A percentile compares a stretch with the other conserved stretches of the same genome.
phyloP scores from a whole-genome alignment of 2,797 vertebrate species.

The Myotis daubentonii region DNA sequence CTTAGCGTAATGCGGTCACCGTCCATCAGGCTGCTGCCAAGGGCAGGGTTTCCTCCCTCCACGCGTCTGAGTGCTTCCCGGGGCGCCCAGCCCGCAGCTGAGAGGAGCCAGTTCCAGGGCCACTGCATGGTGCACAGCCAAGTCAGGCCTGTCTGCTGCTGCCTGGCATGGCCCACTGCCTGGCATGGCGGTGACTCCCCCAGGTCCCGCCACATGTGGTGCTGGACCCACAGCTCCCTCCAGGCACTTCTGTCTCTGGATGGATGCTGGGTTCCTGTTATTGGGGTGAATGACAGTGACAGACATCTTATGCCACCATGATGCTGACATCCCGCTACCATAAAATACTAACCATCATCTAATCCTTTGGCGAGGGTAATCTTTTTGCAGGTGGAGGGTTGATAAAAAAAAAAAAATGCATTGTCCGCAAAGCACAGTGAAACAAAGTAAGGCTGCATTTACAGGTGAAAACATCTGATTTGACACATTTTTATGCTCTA shows the following conservation, averaged over 20 bases:
- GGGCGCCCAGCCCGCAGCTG: fast-evolving
- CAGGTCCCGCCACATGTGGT: not conserved
- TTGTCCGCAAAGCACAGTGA: not conserved
- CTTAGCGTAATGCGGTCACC: not conserved
- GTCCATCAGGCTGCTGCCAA: not conserved
- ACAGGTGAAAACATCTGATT: not conserved
- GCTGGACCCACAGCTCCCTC: not conserved
- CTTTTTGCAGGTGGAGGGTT: not conserved
- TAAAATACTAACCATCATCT: not conserved
- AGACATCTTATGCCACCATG: not conserved
- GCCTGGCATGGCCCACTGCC: not conserved
- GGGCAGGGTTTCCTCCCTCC: not conserved
- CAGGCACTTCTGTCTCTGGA: not conserved
- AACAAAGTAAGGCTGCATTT: not conserved
- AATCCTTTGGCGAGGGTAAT: no score
- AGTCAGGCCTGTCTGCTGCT: not conserved
- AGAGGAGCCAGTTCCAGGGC: not conserved
- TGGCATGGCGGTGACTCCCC: not conserved
- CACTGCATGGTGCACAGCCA: not conserved
- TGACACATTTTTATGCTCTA: not conserved
- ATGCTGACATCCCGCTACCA: not conserved
- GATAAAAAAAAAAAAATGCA: no score
- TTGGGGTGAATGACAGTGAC: not conserved
- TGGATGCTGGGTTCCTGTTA: not conserved
- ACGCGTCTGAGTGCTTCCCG: not conserved